phyloP scores from a whole-genome alignment of 1,140 invertebrate species.

The Pararge aegeria region DNA sequence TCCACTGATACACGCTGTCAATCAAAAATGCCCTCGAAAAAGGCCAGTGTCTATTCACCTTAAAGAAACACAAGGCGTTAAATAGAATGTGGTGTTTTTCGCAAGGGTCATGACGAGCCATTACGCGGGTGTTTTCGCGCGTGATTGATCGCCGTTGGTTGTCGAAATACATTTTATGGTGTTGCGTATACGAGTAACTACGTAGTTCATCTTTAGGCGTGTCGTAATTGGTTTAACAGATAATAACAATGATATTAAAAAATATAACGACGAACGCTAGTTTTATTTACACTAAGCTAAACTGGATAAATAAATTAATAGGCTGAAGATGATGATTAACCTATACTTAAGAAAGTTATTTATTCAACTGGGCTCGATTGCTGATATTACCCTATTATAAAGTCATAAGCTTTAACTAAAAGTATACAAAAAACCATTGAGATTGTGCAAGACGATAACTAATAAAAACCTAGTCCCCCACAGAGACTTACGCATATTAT shows the following conservation, averaged over 20 bases:
- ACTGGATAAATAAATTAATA: too few species aligned
- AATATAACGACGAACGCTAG: too few species aligned
- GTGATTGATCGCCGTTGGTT: slow-evolving; percentile 49
- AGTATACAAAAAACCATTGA: too few species aligned
- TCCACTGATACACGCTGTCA: not conserved
- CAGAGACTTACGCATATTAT: too few species aligned
- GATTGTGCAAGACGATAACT: too few species aligned
- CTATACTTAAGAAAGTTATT: too few species aligned
- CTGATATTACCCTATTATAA: too few species aligned
- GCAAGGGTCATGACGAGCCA: slow-evolving; percentile 50
- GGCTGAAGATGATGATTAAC: too few species aligned
- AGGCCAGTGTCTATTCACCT: not conserved
- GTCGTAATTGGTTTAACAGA: not conserved
- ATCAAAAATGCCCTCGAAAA: not conserved
- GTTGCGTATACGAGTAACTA: not conserved
- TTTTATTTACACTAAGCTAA: too few species aligned
- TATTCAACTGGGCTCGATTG: too few species aligned
- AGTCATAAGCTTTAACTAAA: too few species aligned
- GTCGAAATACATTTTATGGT: slow-evolving; percentile 15
- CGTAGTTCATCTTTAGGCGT: slow-evolving; percentile 8
- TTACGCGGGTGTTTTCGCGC: slow-evolving; percentile 54
- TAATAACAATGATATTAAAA: not conserved
- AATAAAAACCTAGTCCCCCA: too few species aligned
- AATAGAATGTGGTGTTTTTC: slow-evolving; percentile 58
- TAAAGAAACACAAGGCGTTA: slow-evolving; percentile 24